Evolutionary conservation across 2,888 invertebrate genomes (phyloP).

Genomic region (Allolobophora icterica): DNA sequence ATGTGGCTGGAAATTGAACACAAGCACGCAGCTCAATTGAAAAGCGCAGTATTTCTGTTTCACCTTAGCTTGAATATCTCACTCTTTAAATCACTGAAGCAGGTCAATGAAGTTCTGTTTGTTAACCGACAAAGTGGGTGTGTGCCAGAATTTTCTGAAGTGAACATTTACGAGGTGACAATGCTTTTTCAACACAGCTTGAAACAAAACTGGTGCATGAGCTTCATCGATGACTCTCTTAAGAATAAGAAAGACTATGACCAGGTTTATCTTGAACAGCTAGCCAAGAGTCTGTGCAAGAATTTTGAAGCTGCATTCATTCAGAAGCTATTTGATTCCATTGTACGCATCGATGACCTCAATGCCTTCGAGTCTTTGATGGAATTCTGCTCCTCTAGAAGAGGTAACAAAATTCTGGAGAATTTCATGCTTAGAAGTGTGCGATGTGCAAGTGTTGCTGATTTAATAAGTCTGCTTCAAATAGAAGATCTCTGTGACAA

Average conservation of each 20-base stretch:
- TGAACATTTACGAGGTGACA: neutral
- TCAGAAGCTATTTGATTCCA: too few species aligned
- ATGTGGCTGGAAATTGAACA: neutral
- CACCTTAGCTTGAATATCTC: neutral
- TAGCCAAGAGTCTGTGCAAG: too few species aligned
- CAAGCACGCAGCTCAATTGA: neutral
- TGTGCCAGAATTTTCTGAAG: neutral
- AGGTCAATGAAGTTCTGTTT: neutral
- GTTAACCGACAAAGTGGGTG: neutral
- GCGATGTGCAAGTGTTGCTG: neutral
- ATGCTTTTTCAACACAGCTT: neutral
- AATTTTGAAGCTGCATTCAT: too few species aligned
- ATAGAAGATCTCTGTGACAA: too few species aligned
- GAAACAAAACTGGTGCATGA: neutral
- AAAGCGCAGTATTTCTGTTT: neutral
- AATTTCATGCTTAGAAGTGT: neutral
- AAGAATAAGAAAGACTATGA: neutral
- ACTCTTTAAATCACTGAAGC: neutral
- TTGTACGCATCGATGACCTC: too few species aligned
- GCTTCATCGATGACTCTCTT: neutral
- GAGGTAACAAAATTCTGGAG: neutral
- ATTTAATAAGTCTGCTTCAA: too few species aligned
- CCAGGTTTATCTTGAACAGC: neutral
- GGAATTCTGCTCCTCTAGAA: neutral
- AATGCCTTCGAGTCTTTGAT: neutral